phyloP scores from a whole-genome alignment of 2,888 invertebrate species.

The Campaea margaritaria region DNA sequence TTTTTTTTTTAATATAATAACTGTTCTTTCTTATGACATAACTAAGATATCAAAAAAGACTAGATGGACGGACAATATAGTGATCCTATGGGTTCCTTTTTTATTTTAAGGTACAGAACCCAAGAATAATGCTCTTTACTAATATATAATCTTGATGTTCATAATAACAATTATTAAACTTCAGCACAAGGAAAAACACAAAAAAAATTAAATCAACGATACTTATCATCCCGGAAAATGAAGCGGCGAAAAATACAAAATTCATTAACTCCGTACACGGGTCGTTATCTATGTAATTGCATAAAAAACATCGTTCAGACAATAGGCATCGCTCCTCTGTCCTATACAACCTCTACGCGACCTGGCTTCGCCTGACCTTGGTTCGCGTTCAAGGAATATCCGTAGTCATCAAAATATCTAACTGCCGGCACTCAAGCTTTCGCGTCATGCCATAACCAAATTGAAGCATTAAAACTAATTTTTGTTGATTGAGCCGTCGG shows the following conservation, averaged over 20 bases:
- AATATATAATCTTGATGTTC: no score
- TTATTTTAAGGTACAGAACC: no score
- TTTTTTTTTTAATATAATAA: no score
- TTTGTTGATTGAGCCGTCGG: constrained; percentile 11
- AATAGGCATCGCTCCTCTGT: constrained; percentile 58
- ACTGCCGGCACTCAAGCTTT: constrained; percentile 31
- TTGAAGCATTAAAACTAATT: constrained; percentile 26
- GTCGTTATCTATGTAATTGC: constrained; percentile 71
- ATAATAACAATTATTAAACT: no score
- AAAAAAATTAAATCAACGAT: constrained; percentile 44
- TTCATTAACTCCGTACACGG: constrained; percentile 58
- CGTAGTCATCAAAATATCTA: constrained; percentile 60
- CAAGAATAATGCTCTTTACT: no score
- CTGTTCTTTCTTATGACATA: no score
- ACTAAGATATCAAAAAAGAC: no score
- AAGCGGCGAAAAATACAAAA: constrained; percentile 54
- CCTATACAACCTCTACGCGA: constrained; percentile 71
- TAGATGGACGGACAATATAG: no score
- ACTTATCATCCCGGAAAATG: constrained; percentile 62
- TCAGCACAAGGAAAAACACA: not conserved
- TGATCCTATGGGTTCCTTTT: no score
- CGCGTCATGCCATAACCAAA: constrained; percentile 23
- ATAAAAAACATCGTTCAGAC: constrained; percentile 59
- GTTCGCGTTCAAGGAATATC: constrained; percentile 72
- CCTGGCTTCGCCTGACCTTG: constrained; percentile 69